Evolutionary conservation across 2,113 vertebrate genomes (phyloP).

Genomic region (Vicugna pacos): DNA sequence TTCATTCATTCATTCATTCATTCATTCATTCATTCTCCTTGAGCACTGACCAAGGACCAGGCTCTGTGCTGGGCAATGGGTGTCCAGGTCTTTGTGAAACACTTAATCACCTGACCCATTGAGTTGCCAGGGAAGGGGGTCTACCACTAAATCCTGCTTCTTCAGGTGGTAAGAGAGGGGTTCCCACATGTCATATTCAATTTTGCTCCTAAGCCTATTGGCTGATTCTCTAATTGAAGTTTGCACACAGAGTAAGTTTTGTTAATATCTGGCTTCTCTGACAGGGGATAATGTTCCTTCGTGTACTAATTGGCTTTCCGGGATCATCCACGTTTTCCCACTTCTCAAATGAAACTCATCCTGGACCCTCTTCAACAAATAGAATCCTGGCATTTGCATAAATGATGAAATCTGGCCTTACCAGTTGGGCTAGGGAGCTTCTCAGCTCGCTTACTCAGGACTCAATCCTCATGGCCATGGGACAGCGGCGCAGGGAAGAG

Average conservation of each 20-base stretch:
- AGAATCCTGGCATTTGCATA: constrained; percentile 71
- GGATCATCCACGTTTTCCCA: constrained; percentile 55
- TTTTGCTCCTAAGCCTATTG: constrained; percentile 67
- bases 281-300: constrained; percentile 66
- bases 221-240: constrained; percentile 70
- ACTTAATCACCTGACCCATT: not conserved
- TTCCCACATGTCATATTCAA: not conserved
- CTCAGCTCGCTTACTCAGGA: not conserved
- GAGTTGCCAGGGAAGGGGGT: not conserved
- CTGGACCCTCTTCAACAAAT: constrained; percentile 56
- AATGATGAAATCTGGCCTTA: constrained; percentile 63
- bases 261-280: constrained; percentile 59
- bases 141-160: not conserved
- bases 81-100: not conserved
- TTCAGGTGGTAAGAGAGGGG: not conserved
- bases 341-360: constrained; percentile 68
- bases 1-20: not conserved
- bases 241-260: constrained; percentile 58
- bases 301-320: constrained; percentile 79
- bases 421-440: constrained; percentile 19
- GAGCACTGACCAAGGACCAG: not conserved
- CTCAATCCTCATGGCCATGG: not conserved
- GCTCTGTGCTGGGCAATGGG: not conserved
- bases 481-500: not conserved
- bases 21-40: not conserved